A percentile compares a stretch with the other conserved stretches of the same genome.
Conservation (phyloP, 2,113 vertebrate genomes). For the Mobula hypostoma region DNA sequence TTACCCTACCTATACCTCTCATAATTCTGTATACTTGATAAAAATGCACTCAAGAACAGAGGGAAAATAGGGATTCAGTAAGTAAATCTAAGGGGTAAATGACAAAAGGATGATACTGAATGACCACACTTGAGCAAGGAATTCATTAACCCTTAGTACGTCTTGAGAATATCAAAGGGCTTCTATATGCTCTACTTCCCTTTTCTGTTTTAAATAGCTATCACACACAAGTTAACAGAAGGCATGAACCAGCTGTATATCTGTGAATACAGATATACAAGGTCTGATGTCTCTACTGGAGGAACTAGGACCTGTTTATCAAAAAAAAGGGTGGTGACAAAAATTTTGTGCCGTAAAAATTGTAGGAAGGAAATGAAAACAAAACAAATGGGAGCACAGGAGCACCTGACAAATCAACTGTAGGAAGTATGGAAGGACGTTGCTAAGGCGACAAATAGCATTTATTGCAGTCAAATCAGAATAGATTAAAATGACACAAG, state of each 20-base stretch:
- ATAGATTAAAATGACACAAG: not conserved
- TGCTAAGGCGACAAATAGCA: not conserved
- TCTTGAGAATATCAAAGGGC: not conserved
- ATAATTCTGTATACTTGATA: too few relatives aligned
- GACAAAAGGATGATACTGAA: too few relatives aligned
- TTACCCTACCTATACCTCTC: too few relatives aligned
- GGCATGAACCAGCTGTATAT: not conserved
- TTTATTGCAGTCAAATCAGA: not conserved
- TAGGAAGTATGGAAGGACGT: not conserved
- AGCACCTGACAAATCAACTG: not conserved
- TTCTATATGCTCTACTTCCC: not conserved
- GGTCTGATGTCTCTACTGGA: not conserved
- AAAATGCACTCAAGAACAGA: too few relatives aligned
- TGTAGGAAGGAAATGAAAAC: not conserved
- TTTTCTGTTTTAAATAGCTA: not conserved
- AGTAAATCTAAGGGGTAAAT: too few relatives aligned
- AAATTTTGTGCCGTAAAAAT: not conserved
- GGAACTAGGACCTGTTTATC: not conserved
- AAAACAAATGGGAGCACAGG: not conserved
- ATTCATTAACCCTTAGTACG: not conserved
- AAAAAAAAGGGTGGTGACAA: not conserved
- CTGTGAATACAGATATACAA: not conserved
- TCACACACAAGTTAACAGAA: not conserved
- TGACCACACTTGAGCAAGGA: not conserved
- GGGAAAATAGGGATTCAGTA: too few relatives aligned